Evolutionary conservation across 2,888 invertebrate genomes (phyloP), one percentile per base, ranked within the genome.

Genomic region (Galeopsomyia nigrocyanea): DNA sequence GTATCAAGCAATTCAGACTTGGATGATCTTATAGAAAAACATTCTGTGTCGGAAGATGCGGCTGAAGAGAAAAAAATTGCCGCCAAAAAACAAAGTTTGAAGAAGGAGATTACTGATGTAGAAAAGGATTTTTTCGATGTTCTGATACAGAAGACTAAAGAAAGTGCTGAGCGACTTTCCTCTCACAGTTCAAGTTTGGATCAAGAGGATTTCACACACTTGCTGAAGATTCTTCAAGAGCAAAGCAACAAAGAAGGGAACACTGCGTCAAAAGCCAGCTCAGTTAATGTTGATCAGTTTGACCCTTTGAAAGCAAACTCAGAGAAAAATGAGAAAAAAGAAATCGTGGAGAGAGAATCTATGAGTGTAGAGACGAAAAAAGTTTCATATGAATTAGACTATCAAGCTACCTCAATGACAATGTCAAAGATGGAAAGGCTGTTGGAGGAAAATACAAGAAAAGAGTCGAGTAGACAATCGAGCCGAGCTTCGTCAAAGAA

Each of bases 121-220:
- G 86, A 86, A 61, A 84, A 85, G 71, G 81, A 84, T 74, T 86
- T 85, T 71, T 86, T 86, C 58, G 84, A 83, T 46, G 81, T 81
- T 77, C 75, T 84, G 21, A 70, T 86, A 13, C 81, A 79, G 47
- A 79, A 74, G 67, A 82, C 83, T 0, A 82, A 80, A 47, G 83
- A 83, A 62, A 82, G 78, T 67, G 77, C 73, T 0, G 84, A 83
- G 39, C 79, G 83, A 26, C 80, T 82, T 3, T 81, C 85, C 68
- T 84, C 85, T 0, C 80, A 79, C 0, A 85, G 83, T 75, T 85
- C 84, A 1, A 85, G 84, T 75, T 83, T 86, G 10, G 83, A 82
- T 7, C 84, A 85, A 64, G 85, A 86, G 71, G 85, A 86, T 77
- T 85, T 84, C 71, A 84, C 83, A 0, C 82, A 85, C 55, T 84